phyloP scores from a whole-genome alignment of 2,888 invertebrate genomes.

The Drosophila macrospina region DNA sequence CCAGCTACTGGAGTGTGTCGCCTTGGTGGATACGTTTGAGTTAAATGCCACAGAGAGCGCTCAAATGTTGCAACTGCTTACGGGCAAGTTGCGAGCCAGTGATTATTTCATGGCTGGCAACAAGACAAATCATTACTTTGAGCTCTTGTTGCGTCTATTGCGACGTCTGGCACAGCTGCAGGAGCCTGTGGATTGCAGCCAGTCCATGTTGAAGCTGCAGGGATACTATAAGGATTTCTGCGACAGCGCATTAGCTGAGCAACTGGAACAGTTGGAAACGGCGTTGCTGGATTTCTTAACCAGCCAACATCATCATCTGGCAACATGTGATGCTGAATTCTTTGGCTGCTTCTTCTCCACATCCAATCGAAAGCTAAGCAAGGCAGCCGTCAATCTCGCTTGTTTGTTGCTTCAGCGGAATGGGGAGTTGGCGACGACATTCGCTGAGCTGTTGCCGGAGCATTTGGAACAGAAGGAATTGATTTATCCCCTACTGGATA shows the following conservation, averaged over 20 bases:
- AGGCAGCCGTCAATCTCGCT: constrained; percentile 87
- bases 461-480: constrained; percentile 87
- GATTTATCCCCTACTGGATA: constrained; percentile 88
- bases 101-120: constrained; percentile 77
- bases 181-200: constrained; percentile 70
- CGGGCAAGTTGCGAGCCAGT: constrained; percentile 79
- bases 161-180: constrained; percentile 85
- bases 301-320: constrained; percentile 88
- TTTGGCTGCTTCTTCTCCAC: constrained; percentile 87
- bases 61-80: constrained; percentile 80
- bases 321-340: constrained; percentile 86
- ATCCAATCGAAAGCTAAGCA: constrained; percentile 86
- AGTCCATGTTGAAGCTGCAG: constrained; percentile 84
- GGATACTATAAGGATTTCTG: constrained; percentile 86
- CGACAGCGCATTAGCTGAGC: constrained; percentile 74
- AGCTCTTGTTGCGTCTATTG: constrained; percentile 86
- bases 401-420: constrained; percentile 87
- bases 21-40: constrained; percentile 76
- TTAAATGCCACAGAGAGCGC: constrained; percentile 75
- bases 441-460: constrained; percentile 76
- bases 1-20: constrained; percentile 71
- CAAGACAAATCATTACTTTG: constrained; percentile 86
- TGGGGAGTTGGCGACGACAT: constrained; percentile 44
- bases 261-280: constrained; percentile 87
- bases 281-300: constrained; percentile 87